A percentile compares a stretch with the other conserved stretches of the same genome.
phyloP scores from a whole-genome alignment of 2,797 vertebrate genomes.

The Muraenolepis orangiensis region DNA sequence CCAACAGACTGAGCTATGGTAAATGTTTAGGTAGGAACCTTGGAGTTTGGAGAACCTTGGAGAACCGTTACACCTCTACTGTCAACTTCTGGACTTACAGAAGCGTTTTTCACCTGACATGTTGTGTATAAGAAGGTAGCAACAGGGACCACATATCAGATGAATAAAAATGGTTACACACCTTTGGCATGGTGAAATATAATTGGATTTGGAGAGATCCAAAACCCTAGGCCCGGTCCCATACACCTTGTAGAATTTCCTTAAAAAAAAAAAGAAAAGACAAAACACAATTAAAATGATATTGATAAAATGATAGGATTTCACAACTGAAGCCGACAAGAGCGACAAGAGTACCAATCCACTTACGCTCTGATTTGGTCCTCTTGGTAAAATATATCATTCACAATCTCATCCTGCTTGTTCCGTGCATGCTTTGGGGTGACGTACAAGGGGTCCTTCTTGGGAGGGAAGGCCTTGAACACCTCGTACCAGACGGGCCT shows the following conservation, averaged over 20 bases:
- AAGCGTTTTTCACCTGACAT: no score
- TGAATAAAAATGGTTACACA: constrained; percentile 38
- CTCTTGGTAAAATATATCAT: constrained; percentile 82
- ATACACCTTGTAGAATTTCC: constrained; percentile 84
- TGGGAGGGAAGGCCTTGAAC: constrained; percentile 84
- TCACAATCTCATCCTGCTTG: constrained; percentile 55
- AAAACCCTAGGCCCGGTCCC: constrained; percentile 74
- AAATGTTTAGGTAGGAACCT: no score
- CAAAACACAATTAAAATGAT: constrained; percentile 1
- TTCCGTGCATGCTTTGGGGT: constrained; percentile 31
- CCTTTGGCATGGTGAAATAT: constrained; percentile 84
- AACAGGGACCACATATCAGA: not conserved
- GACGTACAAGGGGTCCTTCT: constrained; percentile 73
- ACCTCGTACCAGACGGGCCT: constrained; percentile 89
- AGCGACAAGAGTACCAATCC: not conserved
- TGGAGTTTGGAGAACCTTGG: no score
- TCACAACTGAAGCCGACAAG: not conserved
- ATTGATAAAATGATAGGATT: not conserved
- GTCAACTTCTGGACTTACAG: no score
- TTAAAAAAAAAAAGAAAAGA: constrained; percentile 48
- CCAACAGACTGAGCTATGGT: no score
- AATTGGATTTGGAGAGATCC: constrained; percentile 75
- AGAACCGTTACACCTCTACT: no score
- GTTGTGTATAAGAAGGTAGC: no score
- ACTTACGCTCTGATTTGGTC: constrained; percentile 87